Evolutionary conservation across 2,888 invertebrate genomes (phyloP), one percentile per base, ranked within the genome.

Genomic region (Acronicta aceris): DNA sequence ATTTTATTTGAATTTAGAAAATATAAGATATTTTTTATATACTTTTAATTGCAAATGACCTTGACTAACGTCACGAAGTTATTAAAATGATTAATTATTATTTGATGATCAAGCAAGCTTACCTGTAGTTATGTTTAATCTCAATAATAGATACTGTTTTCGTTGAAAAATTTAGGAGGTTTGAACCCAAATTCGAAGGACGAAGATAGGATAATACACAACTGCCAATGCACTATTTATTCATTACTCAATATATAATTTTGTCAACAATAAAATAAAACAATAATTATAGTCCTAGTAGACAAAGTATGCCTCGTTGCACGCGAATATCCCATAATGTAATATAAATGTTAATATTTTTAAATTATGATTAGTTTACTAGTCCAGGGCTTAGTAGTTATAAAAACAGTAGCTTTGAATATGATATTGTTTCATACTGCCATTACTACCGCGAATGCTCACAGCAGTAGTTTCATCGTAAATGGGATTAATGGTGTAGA

Each of bases 271-370:
- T 38, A 38, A 38, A n/a, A n/a, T n/a, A n/a, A n/a, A n/a, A 5
- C 38, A 38, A n/a, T 13, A 38, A n/a, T 6, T n/a, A 38, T n/a
- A 0, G 38, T 45, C 17, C 45, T 60, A 36, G 12, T 10, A 45
- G 13, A 36, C n/a, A 13, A 61, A 12, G 38, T 43, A 43, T 42
- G 25, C 46, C 38, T 71, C 15, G 42, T 54, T 45, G 27, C 54
- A 54, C 47, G 60, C 61, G 42, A 68, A 59, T 60, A 59, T 30
- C 30, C 3, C 40, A 54, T 68, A n/a, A n/a, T n/a, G n/a, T n/a
- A n/a, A n/a, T n/a, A n/a, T n/a, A 48, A 67, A 71, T 27, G 40
- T 25, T n/a, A 40, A 50, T 10, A 40, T 41, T 21, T 25, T 15
- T 27, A 15, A 16, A 40, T 65, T 10, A 53, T 41, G 6, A 7